Evolutionary conservation across 2,797 vertebrate genomes (phyloP).

Genomic region (Brotula barbata): DNA sequence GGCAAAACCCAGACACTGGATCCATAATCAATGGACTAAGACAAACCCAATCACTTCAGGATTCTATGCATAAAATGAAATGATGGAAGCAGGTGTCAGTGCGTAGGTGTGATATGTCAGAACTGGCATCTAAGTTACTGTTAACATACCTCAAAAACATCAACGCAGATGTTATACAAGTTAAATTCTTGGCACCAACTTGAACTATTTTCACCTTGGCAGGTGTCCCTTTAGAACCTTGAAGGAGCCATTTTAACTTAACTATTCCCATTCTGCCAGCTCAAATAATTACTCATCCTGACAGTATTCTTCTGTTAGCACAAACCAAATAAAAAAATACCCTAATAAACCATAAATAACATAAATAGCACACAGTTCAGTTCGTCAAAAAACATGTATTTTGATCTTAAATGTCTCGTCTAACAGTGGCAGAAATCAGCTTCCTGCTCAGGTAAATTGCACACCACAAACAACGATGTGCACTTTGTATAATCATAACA

Average conservation of each 20-base stretch:
- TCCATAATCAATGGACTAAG: conserved; percentile 44
- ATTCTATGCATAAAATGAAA: conserved; percentile 48
- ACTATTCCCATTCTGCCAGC: conserved; percentile 15
- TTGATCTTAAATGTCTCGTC: conserved; percentile 20
- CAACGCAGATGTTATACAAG: conserved; percentile 44
- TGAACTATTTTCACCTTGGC: not conserved
- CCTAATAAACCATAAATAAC: conserved; percentile 35
- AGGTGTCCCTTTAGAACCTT: conserved; percentile 1
- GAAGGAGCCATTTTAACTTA: conserved; percentile 22
- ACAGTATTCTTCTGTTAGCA: conserved; percentile 41
- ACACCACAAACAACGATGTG: conserved; percentile 24
- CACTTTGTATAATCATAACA: conserved; percentile 38
- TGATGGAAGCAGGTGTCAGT: conserved; percentile 27
- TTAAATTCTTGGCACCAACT: conserved; percentile 1
- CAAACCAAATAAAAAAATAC: no score
- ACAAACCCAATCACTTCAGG: conserved; percentile 39
- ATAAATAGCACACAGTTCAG: conserved; percentile 21
- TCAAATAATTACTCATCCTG: conserved; percentile 16
- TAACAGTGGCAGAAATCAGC: not conserved
- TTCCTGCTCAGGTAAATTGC: conserved; percentile 46
- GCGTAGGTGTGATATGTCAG: conserved; percentile 16
- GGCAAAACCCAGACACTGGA: conserved; percentile 56
- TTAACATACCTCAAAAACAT: conserved; percentile 29
- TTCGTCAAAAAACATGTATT: no score
- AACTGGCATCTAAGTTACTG: conserved; percentile 10